phyloP scores from a whole-genome alignment of 2,888 invertebrate genomes.

The Drosophila percnosoma region DNA sequence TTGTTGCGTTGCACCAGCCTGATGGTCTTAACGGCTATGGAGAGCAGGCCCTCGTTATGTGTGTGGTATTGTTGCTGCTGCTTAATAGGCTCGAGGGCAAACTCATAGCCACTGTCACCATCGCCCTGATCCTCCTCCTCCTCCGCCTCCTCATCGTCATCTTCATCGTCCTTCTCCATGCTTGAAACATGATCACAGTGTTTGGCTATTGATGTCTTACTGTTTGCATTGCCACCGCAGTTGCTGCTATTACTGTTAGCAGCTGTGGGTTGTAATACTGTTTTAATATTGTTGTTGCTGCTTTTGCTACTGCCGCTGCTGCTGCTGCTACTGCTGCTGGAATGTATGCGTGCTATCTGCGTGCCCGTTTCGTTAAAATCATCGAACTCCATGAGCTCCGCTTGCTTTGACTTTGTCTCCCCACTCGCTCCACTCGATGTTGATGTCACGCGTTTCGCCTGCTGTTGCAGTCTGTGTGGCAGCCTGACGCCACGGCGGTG shows the following conservation, averaged over 20 bases:
- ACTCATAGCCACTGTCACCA: conserved; percentile 57
- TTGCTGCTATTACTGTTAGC: conserved; percentile 45
- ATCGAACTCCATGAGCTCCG: conserved; percentile 29
- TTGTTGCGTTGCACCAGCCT: conserved; percentile 88
- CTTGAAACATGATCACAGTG: conserved; percentile 40
- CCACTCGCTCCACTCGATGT: conserved; percentile 25
- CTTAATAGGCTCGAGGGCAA: conserved; percentile 40
- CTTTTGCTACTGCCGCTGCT: conserved; percentile 19
- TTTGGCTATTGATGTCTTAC: conserved; percentile 39
- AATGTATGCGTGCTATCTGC: conserved; percentile 39
- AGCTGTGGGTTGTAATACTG: conserved; percentile 71
- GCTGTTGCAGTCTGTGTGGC: conserved; percentile 28
- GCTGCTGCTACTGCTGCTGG: conserved; percentile 37
- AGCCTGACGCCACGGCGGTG: conserved; percentile 36
- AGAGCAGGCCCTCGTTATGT: conserved; percentile 86
- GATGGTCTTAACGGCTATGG: conserved; percentile 88
- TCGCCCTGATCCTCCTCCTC: conserved; percentile 45
- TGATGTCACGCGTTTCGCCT: conserved; percentile 27
- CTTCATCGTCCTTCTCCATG: conserved; percentile 28
- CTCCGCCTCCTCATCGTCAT: conserved; percentile 23
- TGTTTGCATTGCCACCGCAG: conserved; percentile 22
- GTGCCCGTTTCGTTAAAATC: conserved; percentile 14
- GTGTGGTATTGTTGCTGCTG: conserved; percentile 41
- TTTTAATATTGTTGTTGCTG: conserved; percentile 47
- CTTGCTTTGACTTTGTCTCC: conserved; percentile 12